Percentiles rank a stretch among this genome's conserved stretches.
phyloP scores from a whole-genome alignment of 2,888 invertebrate genomes.

The Dicyrtomina minuta region DNA sequence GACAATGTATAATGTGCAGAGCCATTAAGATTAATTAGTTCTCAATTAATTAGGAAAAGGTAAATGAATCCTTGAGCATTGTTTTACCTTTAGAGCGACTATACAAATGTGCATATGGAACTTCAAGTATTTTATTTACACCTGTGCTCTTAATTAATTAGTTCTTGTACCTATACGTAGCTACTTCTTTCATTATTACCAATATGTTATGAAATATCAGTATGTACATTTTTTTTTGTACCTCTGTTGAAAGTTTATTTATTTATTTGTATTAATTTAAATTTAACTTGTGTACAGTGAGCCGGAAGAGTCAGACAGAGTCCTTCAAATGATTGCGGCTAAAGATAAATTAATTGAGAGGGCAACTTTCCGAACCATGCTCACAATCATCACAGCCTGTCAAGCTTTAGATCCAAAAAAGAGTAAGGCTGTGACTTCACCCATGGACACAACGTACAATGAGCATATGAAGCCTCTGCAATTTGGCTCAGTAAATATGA shows the following conservation, averaged over 20 bases:
- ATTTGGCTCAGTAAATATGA: conserved; percentile 7
- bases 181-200: too few relatives aligned
- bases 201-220: background rate
- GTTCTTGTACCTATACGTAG: too few relatives aligned
- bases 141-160: too few relatives aligned
- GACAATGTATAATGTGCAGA: too few relatives aligned
- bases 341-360: conserved; percentile 49
- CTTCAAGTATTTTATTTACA: too few relatives aligned
- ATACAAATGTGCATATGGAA: too few relatives aligned
- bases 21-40: too few relatives aligned
- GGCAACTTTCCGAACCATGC: conserved; percentile 48
- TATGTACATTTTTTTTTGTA: background rate
- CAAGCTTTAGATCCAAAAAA: conserved; percentile 44
- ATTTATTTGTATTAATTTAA: background rate
- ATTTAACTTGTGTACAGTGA: conserved; percentile 61
- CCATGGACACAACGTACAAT: background rate
- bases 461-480: conserved; percentile 3
- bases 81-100: too few relatives aligned
- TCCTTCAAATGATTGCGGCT: conserved; percentile 55
- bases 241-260: background rate
- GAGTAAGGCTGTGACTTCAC: background rate
- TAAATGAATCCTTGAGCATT: too few relatives aligned
- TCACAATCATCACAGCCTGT: conserved; percentile 51
- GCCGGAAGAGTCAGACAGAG: conserved; percentile 67
- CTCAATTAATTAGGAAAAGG: too few relatives aligned